Conservation (phyloP, 2,888 invertebrate species). For the Polyommatus icarus region DNA sequence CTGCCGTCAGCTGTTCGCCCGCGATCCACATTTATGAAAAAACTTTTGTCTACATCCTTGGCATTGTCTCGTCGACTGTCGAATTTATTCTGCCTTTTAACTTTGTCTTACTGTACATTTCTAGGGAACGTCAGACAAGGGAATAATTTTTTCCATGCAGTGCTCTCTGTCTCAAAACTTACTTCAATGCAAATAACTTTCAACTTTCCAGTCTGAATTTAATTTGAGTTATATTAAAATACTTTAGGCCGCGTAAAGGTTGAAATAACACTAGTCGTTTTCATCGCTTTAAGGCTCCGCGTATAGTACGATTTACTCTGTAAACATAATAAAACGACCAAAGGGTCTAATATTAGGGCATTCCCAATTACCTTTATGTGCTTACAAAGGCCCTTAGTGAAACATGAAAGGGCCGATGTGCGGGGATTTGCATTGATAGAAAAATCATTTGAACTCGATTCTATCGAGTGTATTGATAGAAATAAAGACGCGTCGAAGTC, state of each 20-base stretch:
- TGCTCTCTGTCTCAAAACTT: conserved; percentile 26
- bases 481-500: neutral
- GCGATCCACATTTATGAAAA: conserved; percentile 75
- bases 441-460: neutral
- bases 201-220: conserved; percentile 36
- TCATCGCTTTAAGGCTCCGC: neutral
- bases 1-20: conserved; percentile 71
- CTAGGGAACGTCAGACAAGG: conserved; percentile 35
- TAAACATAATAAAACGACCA: neutral
- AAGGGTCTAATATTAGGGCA: neutral
- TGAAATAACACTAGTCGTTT: neutral
- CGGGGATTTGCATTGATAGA: neutral
- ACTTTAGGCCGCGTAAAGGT: neutral
- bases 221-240: conserved; percentile 8
- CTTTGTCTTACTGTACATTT: conserved; percentile 42
- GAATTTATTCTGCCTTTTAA: conserved; percentile 53
- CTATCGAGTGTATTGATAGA: neutral
- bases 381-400: neutral
- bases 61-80: conserved; percentile 62
- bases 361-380: neutral
- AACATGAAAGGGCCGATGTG: neutral
- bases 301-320: neutral
- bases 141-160: conserved; percentile 33
- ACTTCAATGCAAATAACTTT: conserved; percentile 27
- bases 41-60: conserved; percentile 70